A percentile compares a stretch with the other conserved stretches of the same genome.
These are phyloP conservation scores for Andrena minutula DNA, from an alignment of 2,888 invertebrate genomes.

Conservation along the genomic window DNA sequence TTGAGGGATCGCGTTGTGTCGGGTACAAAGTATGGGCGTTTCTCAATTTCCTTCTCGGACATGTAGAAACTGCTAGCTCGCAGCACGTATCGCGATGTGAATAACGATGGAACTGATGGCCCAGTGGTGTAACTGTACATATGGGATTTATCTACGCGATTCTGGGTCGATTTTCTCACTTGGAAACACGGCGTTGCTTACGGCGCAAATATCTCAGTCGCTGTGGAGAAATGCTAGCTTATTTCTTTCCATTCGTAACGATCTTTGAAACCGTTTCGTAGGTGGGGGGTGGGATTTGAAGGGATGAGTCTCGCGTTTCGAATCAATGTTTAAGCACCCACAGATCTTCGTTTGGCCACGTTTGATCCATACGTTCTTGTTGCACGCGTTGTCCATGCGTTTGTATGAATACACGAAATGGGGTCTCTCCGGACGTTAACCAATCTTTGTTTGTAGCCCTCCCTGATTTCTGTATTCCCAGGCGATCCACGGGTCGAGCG, in stretches of 20 bases:
- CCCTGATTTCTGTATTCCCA: slow-evolving; percentile 46
- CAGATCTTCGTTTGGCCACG: slow-evolving; percentile 35
- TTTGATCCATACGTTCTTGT: slow-evolving; percentile 10
- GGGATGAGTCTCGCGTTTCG: not conserved
- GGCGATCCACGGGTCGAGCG: slow-evolving; percentile 30
- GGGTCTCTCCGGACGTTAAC: not conserved
- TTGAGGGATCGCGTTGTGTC: not conserved
- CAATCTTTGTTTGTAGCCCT: not conserved
- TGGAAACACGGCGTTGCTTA: not conserved
- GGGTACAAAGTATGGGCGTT: slow-evolving; percentile 10
- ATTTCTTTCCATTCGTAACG: not conserved
- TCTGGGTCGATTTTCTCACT: slow-evolving; percentile 21
- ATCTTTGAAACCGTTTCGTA: not conserved
- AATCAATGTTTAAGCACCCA: slow-evolving; percentile 32
- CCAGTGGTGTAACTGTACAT: not conserved
- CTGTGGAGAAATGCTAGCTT: slow-evolving; percentile 1
- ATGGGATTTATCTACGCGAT: slow-evolving; percentile 33
- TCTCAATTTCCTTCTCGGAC: not conserved
- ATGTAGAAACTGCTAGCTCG: too few relatives aligned
- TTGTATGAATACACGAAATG: not conserved
- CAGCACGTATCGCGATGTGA: slow-evolving; percentile 10
- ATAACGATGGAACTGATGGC: slow-evolving; percentile 26
- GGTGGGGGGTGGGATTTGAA: not conserved
- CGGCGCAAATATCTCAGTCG: slow-evolving; percentile 31
- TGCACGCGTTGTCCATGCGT: slow-evolving; percentile 5